Conservation (phyloP, 2,113 vertebrate species). For the Gavia stellata region DNA sequence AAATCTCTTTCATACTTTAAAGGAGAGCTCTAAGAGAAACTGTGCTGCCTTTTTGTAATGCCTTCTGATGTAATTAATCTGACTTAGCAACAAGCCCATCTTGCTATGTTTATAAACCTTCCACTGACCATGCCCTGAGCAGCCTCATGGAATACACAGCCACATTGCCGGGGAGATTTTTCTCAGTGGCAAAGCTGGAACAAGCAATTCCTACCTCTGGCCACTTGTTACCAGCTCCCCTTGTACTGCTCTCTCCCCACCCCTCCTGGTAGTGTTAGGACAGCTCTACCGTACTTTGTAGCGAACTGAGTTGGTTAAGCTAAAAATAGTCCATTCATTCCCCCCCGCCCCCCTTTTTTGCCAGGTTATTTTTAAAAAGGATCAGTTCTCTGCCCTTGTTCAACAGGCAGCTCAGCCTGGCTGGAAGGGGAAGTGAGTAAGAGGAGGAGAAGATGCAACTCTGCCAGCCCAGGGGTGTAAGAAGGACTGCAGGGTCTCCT, state of each 20-base stretch:
- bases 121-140: neutral
- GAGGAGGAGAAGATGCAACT: neutral
- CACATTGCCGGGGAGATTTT: neutral
- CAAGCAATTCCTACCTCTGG: neutral
- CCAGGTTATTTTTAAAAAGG: neutral
- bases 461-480: neutral
- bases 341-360: neutral
- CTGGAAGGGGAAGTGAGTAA: neutral
- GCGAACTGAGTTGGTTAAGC: neutral
- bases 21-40: neutral
- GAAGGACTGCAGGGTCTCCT: neutral
- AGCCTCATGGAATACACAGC: neutral
- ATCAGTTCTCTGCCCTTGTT: neutral
- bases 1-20: neutral
- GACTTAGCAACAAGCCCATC: neutral
- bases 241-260: neutral
- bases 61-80: neutral
- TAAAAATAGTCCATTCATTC: neutral
- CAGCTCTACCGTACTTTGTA: neutral
- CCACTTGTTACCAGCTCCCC: neutral
- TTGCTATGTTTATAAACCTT: neutral
- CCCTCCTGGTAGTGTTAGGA: neutral
- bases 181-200: neutral
- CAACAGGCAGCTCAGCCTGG: neutral
- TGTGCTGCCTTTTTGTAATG: neutral